A percentile compares a stretch with the other conserved stretches of the same genome.
Conservation (phyloP, 2,888 invertebrate species). For the Antheraea yamamai region DNA sequence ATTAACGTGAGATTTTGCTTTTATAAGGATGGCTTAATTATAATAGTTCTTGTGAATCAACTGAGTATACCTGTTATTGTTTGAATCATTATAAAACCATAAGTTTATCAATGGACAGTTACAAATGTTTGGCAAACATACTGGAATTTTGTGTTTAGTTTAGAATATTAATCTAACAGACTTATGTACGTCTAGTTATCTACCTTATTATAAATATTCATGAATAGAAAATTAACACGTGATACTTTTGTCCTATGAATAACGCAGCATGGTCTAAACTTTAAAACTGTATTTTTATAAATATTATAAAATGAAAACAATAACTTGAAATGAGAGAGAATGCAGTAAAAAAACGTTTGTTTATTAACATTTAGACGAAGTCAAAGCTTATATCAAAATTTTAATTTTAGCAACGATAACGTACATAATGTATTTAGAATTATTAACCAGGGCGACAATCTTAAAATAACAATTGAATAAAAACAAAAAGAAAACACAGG, state of each 20-base stretch:
- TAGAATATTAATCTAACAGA: not conserved
- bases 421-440: not conserved
- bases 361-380: not conserved
- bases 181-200: no score
- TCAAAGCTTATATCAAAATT: not conserved
- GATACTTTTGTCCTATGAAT: not conserved
- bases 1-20: not conserved
- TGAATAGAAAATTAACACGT: not conserved
- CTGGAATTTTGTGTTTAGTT: no score
- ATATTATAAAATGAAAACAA: not conserved
- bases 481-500: constrained; percentile 38
- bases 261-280: not conserved
- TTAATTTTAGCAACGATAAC: not conserved
- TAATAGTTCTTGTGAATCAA: not conserved
- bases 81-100: not conserved
- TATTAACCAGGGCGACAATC: constrained; percentile 37
- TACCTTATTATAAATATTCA: not conserved
- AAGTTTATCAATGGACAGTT: not conserved
- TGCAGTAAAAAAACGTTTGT: not conserved
- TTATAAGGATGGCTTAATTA: not conserved
- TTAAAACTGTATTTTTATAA: not conserved
- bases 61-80: not conserved
- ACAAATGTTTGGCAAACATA: no score
- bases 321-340: not conserved
- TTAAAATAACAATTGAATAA: constrained; percentile 24